Evolutionary conservation across 2,113 vertebrate genomes (phyloP).

Genomic region (Bos taurus): DNA sequence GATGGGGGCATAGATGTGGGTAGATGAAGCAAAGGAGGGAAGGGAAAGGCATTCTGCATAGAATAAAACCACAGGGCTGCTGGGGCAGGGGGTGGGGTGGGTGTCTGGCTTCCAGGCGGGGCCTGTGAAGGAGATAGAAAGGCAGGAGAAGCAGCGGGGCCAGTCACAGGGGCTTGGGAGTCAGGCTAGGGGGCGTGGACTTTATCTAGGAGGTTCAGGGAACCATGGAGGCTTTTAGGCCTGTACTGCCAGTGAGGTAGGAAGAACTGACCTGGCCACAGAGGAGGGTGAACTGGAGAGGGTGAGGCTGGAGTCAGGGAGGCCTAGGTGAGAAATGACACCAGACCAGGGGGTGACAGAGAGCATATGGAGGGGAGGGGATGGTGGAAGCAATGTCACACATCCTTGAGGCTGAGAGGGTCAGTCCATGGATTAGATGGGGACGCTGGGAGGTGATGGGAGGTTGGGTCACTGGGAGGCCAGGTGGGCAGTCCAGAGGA

Average conservation of each 20-base stretch:
- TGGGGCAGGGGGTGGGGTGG: not conserved
- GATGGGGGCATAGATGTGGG: not conserved
- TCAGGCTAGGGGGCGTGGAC: not conserved
- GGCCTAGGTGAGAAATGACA: not conserved
- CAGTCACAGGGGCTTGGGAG: not conserved
- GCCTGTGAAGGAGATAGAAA: not conserved
- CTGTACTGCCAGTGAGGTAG: not conserved
- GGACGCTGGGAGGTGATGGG: not conserved
- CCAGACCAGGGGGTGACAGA: not conserved
- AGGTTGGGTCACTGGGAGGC: not conserved
- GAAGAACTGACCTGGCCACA: not conserved
- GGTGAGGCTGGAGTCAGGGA: not conserved
- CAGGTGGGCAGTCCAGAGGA: not conserved
- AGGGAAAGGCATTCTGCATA: not conserved
- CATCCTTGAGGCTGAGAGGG: not conserved
- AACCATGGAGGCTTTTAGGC: not conserved
- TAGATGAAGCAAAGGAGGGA: not conserved
- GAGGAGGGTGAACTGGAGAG: not conserved
- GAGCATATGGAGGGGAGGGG: not conserved
- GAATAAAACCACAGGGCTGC: not conserved
- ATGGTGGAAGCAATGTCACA: not conserved
- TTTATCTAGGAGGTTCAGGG: not conserved
- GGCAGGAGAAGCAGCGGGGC: not conserved
- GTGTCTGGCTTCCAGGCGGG: not conserved
- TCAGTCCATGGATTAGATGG: not conserved